Evolutionary conservation across 1,140 invertebrate species (phyloP).

Genomic region (Nomia melanderi): DNA sequence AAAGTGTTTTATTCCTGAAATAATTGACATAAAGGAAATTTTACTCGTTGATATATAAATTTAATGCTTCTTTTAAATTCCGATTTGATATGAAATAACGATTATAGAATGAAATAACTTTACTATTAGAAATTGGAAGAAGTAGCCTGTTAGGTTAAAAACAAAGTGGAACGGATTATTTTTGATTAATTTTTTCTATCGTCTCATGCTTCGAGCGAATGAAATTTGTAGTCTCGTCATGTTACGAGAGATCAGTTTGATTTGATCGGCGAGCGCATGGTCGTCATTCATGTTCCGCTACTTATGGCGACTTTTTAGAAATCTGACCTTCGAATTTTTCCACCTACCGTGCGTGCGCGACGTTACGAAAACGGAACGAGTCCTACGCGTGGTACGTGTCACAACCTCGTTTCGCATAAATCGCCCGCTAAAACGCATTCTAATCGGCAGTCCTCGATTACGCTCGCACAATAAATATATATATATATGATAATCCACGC

Average conservation of each 20-base stretch:
- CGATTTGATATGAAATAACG: too few relatives aligned
- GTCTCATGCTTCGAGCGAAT: too few relatives aligned
- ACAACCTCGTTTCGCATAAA: constrained; percentile 43
- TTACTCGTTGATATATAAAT: too few relatives aligned
- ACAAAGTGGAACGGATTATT: too few relatives aligned
- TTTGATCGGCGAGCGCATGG: neutral
- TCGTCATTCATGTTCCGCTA: neutral
- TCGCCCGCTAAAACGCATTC: constrained; percentile 29
- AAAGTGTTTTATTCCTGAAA: too few relatives aligned
- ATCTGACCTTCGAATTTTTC: constrained; percentile 48
- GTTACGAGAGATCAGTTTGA: neutral
- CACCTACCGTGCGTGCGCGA: constrained; percentile 7
- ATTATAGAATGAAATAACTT: too few relatives aligned
- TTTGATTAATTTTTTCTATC: too few relatives aligned
- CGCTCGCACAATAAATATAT: constrained; percentile 36
- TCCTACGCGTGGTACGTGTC: constrained; percentile 55
- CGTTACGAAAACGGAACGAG: constrained; percentile 53
- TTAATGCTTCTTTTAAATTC: too few relatives aligned
- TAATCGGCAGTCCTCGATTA: constrained; percentile 5
- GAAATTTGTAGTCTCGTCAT: neutral
- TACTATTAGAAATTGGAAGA: too few relatives aligned
- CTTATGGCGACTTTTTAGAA: constrained; percentile 33
- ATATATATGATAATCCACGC: neutral
- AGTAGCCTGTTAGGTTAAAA: too few relatives aligned
- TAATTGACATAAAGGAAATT: too few relatives aligned